Conservation (phyloP, 2,888 invertebrate species). For the Allacma fusca region DNA sequence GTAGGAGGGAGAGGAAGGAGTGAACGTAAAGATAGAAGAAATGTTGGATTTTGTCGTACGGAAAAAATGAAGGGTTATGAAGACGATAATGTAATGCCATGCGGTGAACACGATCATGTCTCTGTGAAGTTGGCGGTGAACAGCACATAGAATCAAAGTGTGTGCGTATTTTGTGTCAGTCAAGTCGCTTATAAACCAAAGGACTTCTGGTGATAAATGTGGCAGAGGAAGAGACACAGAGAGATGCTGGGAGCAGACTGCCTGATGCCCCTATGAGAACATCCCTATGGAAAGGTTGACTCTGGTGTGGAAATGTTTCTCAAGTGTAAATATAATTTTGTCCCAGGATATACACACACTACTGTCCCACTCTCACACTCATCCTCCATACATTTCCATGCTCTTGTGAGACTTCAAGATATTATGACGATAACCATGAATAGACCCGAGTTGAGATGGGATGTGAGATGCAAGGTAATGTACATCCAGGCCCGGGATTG, state of each 20-base stretch:
- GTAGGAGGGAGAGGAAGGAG: background rate
- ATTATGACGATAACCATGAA: slow-evolving; percentile 40
- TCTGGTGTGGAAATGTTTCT: slow-evolving; percentile 33
- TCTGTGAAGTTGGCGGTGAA: slow-evolving; percentile 7
- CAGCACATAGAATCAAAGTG: slow-evolving; percentile 30
- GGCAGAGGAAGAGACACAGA: slow-evolving; percentile 5
- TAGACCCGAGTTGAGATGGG: slow-evolving; percentile 37
- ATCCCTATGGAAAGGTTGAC: slow-evolving; percentile 30
- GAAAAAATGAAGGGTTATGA: slow-evolving; percentile 33
- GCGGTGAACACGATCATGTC: slow-evolving; percentile 24
- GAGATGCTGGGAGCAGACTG: background rate
- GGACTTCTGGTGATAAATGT: background rate
- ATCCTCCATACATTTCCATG: background rate
- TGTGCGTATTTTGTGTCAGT: slow-evolving; percentile 6
- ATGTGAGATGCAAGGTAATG: slow-evolving; percentile 42
- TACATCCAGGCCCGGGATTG: slow-evolving; percentile 1
- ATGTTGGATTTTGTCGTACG: slow-evolving; percentile 18
- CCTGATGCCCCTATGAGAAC: background rate
- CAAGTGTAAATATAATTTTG: slow-evolving; percentile 41
- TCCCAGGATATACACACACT: slow-evolving; percentile 20
- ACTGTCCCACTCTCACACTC: background rate
- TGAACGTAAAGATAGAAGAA: background rate
- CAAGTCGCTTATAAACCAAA: background rate
- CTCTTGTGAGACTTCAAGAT: slow-evolving; percentile 23
- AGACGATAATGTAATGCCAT: slow-evolving; percentile 33